Base-by-base conservation (phyloP, 1,140 invertebrate species). In the Drosophila trapezifrons region DNA sequence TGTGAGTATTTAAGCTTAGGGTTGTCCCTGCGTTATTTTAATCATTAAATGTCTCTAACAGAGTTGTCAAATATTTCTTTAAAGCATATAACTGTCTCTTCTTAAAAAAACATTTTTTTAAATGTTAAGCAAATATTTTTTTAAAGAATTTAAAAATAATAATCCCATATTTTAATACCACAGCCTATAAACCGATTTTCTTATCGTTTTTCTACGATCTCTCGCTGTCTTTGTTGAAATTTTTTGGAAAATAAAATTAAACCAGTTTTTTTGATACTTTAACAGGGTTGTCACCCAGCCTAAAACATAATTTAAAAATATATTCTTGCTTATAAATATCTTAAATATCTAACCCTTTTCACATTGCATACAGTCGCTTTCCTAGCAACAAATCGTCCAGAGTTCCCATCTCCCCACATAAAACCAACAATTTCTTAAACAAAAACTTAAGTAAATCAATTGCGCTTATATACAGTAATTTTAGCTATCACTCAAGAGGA, bases 391-490 rank as follows among this genome's bases (percentile, higher is more conserved):
- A 27, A 40, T 12, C 7, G 18, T 18, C 58, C 49, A 49, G 17
- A 38, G 6, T 49, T 47, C 18, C 35, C 35, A 46, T n/a, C 27
- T 6, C 9, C 37, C 20, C 32, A 15, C 18, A 42, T 35, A 4
- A 58, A 54, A 20, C 22, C 22, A 54, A 17, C 17, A 29, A 46
- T 46, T 57, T 56, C 27, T 37, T 55, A 46, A 55, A 1, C 25
- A 35, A 56, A 67, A 37, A 22, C 17, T 38, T n/a, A 32, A 29
- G 32, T 29, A 51, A 57, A 66, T 40, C 40, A 52, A 40, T 62
- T 78, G 75, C 75, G 75, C 75, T 35, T 56, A 20, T 63, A 77
- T 70, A 77, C 64, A 54, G 10, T 58, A 72, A 57, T 49, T 72
- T 72, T 49, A n/a, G 17, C 6, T 25, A 32, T 1, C 45, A 9